A percentile compares a stretch with the other conserved stretches of the same genome.
Evolutionary conservation across 1,140 invertebrate species (phyloP).

Genomic region (Cotesia vestalis): DNA sequence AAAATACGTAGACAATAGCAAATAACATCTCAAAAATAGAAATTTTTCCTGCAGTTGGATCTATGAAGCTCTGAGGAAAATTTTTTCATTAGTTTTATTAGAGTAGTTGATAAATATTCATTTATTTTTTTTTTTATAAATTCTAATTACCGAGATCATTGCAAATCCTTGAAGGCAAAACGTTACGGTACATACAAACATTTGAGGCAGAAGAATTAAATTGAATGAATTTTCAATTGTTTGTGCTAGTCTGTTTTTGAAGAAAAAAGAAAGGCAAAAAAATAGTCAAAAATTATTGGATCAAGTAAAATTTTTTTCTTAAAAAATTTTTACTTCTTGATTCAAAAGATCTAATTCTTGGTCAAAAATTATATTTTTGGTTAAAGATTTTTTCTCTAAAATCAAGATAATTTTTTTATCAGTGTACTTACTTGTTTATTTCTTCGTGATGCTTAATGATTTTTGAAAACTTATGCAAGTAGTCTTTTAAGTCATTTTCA

Average conservation of each 20-base stretch:
- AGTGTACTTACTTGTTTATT: constrained; percentile 10
- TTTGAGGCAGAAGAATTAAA: constrained; percentile 34
- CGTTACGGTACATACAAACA: constrained; percentile 28
- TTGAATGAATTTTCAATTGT: constrained; percentile 43
- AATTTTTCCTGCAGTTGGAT: background rate
- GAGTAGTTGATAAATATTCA: background rate
- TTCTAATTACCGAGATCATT: constrained; percentile 19
- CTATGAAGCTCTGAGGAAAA: constrained; percentile 25
- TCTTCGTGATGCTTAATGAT: background rate
- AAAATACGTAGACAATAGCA: constrained; percentile 28
- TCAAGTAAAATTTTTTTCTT: no score
- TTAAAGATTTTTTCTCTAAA: no score
- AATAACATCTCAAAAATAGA: constrained; percentile 31
- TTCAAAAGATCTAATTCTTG: no score
- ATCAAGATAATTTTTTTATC: no score
- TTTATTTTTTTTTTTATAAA: no score
- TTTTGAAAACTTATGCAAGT: constrained; percentile 2
- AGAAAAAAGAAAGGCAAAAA: constrained; percentile 1
- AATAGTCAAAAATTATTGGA: no score
- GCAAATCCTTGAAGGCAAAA: constrained; percentile 37
- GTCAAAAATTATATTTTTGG: no score
- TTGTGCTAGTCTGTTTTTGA: constrained; percentile 12
- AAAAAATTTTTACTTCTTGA: no score
- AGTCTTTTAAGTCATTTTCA: background rate
- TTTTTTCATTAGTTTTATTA: background rate